Conservation (phyloP, 2,113 vertebrate species). For the Pandion haliaetus region DNA sequence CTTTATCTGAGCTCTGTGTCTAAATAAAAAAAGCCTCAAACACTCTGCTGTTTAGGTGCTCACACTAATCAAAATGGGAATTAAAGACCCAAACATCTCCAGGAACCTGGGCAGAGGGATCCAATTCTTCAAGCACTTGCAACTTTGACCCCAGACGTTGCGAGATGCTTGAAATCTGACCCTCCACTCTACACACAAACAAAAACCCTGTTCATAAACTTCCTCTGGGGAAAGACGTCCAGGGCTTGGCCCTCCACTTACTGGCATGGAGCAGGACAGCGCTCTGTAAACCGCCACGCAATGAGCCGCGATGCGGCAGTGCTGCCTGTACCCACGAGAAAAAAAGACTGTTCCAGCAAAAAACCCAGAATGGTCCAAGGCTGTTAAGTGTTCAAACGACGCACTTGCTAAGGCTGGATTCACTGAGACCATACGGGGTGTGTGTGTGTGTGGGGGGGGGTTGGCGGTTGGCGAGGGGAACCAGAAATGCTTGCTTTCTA, state of each 20-base stretch:
- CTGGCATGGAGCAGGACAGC: background rate
- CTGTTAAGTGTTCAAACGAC: accelerated
- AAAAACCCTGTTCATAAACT: background rate
- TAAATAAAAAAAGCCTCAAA: background rate
- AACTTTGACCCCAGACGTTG: background rate
- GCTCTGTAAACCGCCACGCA: accelerated
- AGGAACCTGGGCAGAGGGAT: background rate
- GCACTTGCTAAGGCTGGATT: background rate
- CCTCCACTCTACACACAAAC: background rate
- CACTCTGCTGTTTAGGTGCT: background rate
- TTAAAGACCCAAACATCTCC: background rate
- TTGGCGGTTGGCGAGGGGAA: too few species aligned
- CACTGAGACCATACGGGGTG: background rate
- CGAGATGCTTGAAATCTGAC: background rate
- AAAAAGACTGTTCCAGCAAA: background rate
- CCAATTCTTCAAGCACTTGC: background rate
- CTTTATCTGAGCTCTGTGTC: background rate
- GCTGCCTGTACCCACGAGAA: background rate
- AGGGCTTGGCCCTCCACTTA: background rate
- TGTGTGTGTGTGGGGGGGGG: too few species aligned
- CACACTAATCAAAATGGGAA: background rate
- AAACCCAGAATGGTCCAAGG: background rate
- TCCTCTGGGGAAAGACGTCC: background rate
- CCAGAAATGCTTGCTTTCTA: background rate
- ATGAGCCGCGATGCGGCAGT: accelerated